Evolutionary conservation across 2,888 invertebrate species (phyloP).

Genomic region (Apamea sordens): DNA sequence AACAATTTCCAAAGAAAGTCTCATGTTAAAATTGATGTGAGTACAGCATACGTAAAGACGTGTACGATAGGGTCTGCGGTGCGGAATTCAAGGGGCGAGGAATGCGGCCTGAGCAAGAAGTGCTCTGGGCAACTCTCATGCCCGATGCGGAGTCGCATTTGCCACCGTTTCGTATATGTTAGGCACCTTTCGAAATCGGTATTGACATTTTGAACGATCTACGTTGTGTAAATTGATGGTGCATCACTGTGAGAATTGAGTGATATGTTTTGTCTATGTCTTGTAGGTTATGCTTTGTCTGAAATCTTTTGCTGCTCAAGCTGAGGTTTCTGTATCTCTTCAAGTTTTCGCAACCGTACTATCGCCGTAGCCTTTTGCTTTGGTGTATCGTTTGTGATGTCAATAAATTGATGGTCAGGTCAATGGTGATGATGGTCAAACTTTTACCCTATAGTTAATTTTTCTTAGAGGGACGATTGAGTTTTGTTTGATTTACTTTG

Average conservation of each 20-base stretch:
- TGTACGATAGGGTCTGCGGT: slow-evolving; percentile 66
- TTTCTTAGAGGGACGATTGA: background rate
- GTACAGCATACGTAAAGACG: slow-evolving; percentile 56
- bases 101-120: slow-evolving; percentile 84
- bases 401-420: background rate
- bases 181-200: slow-evolving; percentile 58
- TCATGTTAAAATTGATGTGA: slow-evolving; percentile 52
- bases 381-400: background rate
- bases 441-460: background rate
- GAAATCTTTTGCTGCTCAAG: background rate
- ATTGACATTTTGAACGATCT: slow-evolving; percentile 45
- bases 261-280: slow-evolving; percentile 6
- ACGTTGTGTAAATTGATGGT: slow-evolving; percentile 24
- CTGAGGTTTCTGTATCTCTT: background rate
- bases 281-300: background rate
- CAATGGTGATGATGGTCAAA: background rate
- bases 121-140: slow-evolving; percentile 74
- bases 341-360: background rate
- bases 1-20: slow-evolving; percentile 37
- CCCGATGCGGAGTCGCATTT: slow-evolving; percentile 68
- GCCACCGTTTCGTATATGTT: slow-evolving; percentile 65
- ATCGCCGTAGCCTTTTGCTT: no score
- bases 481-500: background rate
- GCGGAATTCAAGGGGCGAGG: slow-evolving; percentile 82
- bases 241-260: slow-evolving; percentile 10